Base-by-base conservation (phyloP, 2,888 invertebrate genomes). In the Synanthedon tipuliformis region DNA sequence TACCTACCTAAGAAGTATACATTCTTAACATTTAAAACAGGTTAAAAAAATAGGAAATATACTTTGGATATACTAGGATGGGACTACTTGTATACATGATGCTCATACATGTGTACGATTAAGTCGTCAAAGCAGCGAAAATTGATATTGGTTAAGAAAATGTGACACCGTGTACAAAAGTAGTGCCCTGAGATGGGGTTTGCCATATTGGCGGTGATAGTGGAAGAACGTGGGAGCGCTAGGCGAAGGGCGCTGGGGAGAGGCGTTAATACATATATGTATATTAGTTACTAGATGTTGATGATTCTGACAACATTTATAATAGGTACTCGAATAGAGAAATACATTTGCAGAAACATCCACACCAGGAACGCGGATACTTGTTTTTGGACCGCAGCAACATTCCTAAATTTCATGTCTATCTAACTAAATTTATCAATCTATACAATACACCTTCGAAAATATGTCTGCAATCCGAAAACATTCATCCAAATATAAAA, bases 1-100 rank as follows among this genome's bases (percentile, higher is more conserved):
- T 59, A 63, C 73, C 74, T 75, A 71, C 64, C 58, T 16, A 50
- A 80, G 71, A 50, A 80, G 71, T 81, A 81, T 84, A 82, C 69
- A 79, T 76, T 70, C 84, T 84, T 86, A 86, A 82, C 75, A 76
- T 80, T 80, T 78, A 84, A 85, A 86, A 86, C 75, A 85, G 86
- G 81, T 76, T 86, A 86, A 86, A 86, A 86, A 86, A 86, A 86
- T 85, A 86, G 86, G 85, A 85, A 77, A 81, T 83, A 83, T 82
- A 84, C 71, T 81, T 84, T 85, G 86, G 86, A 81, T 84, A 81
- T 78, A 60, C 69, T 66, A 73, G 66, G 62, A 64, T 65, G 64
- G 59, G 61, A 64, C 78, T 75, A 70, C 67, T 75, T 60, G 55
- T 73, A 73, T 71, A 71, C 64, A 69, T 75, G 70, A 66, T 51